Evolutionary conservation across 1,140 invertebrate species (phyloP), one percentile per base, ranked within the genome.

Genomic region (Polyergus mexicanus): DNA sequence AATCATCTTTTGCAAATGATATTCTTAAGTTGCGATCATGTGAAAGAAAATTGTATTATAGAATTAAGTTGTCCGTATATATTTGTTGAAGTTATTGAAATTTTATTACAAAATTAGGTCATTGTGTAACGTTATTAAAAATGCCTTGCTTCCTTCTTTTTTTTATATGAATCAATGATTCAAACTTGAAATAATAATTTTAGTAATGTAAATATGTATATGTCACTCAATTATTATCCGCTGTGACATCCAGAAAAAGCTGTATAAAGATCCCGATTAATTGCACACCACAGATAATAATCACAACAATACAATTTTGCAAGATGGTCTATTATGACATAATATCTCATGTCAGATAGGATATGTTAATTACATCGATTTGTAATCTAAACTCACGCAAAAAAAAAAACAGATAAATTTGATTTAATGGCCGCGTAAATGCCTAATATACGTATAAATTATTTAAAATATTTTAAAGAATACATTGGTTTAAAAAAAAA

Each of bases 301-400:
- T 65, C 32, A 32, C 32, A 81, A 85, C 81, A 86, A 7, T 66
- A 56, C 77, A 86, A 89, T 91, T 89, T 91, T 91, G 77, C 56
- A 87, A 88, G 74, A 90, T 83, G 71, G 63, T 63, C 77, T 44
- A 78, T 86, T 91, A 32, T 32, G 38, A 4, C 71, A 65, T 47
- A 44, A 66, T 10, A 66, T 10, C 6, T 58, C 28, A 32, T 32
- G 2, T 65, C n/a, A 25, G 5, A 54, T 16, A 44, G 77, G 41
- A 3, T 58, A 25, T 28, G 13, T 38, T 38, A 25, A 60, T 75
- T 54, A 54, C 8, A 22, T 22, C 3, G 16, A 19, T 16, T 13
- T 51, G 13, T 68, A 66, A 60, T 22, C 22, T 44, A 44, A 54
- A 16, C 32, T 13, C 8, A 10, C 5, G 3, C 32, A 32, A 32